Evolutionary conservation across 1,140 invertebrate species (phyloP).

Genomic region (Ridgeia piscesae): DNA sequence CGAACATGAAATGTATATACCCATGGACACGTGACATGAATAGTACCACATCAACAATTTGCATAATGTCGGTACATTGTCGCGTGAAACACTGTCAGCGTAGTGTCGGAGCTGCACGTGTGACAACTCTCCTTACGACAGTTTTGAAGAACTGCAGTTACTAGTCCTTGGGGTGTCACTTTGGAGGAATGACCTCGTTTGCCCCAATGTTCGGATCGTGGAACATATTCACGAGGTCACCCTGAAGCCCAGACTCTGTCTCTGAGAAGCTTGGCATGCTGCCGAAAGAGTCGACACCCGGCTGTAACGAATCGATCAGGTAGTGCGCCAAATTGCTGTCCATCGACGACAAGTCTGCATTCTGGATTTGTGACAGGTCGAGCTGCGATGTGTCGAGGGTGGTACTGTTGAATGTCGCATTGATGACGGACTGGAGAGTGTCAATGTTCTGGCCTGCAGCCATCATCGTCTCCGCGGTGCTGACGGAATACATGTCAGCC

Average conservation of each 20-base stretch:
- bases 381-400: background rate
- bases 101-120: background rate
- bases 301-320: background rate
- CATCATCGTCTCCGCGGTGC: background rate
- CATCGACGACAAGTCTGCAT: background rate
- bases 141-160: background rate
- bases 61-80: background rate
- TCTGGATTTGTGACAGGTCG: background rate
- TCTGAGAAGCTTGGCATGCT: background rate
- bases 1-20: background rate
- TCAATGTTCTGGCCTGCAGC: background rate
- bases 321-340: background rate
- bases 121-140: background rate
- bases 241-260: background rate
- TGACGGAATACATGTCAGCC: background rate
- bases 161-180: background rate
- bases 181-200: background rate
- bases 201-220: background rate
- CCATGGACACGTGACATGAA: background rate
- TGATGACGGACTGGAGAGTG: background rate
- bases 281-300: background rate
- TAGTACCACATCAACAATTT: background rate
- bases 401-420: background rate
- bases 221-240: background rate
- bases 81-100: background rate